These are phyloP conservation scores for Erebia aethiops DNA, from an alignment of 2,888 invertebrate genomes.

Conservation along the genomic window DNA sequence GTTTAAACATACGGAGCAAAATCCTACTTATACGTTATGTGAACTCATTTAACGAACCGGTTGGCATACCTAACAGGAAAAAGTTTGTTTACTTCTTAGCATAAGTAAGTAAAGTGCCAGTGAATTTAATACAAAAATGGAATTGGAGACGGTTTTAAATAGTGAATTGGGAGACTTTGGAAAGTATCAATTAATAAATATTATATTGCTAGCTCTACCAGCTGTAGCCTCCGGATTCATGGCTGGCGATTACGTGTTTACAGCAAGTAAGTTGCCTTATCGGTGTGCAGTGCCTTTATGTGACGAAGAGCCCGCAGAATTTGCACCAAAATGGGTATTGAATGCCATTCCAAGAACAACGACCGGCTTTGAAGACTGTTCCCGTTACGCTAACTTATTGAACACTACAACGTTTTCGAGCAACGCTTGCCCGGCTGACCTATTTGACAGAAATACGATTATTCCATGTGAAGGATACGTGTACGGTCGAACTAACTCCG, in stretches of 20 bases:
- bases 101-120: conserved; percentile 43
- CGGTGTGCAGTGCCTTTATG: conserved; percentile 66
- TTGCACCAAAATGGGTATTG: conserved; percentile 62
- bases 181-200: conserved; percentile 64
- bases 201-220: conserved; percentile 59
- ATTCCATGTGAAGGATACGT: conserved; percentile 65
- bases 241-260: conserved; percentile 72
- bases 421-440: conserved; percentile 53
- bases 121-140: conserved; percentile 51
- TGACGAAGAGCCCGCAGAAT: conserved; percentile 58
- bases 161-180: conserved; percentile 68
- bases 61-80: not conserved
- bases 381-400: conserved; percentile 55
- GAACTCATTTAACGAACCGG: not conserved
- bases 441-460: conserved; percentile 60
- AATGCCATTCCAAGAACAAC: conserved; percentile 61
- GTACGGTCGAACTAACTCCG: conserved; percentile 64
- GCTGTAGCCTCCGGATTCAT: conserved; percentile 64
- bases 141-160: conserved; percentile 65
- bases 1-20: not conserved
- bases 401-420: conserved; percentile 42
- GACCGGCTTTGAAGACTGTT: conserved; percentile 66
- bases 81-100: not conserved
- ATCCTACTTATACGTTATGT: not conserved
- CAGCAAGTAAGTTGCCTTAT: conserved; percentile 65